Evolutionary conservation across 1,140 invertebrate species (phyloP).

Genomic region (Drosophila cardini): DNA sequence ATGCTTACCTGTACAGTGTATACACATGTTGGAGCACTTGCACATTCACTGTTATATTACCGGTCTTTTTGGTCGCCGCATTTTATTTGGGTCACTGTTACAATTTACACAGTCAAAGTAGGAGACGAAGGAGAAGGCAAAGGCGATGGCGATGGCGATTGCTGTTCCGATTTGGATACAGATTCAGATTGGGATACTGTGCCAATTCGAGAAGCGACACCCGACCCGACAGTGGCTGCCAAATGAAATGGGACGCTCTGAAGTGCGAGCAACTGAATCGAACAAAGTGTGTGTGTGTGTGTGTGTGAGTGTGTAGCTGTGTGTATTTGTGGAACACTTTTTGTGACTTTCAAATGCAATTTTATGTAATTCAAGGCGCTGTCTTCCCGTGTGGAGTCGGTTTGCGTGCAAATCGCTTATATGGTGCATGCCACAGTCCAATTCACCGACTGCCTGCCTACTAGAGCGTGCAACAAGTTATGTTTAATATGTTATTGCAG

Average conservation of each 20-base stretch:
- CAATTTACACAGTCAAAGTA: constrained; percentile 56
- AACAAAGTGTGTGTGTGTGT: not conserved
- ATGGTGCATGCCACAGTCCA: constrained; percentile 76
- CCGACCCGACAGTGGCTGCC: constrained; percentile 11
- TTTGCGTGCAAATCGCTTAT: constrained; percentile 72
- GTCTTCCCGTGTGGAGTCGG: constrained; percentile 17
- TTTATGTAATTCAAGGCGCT: constrained; percentile 80
- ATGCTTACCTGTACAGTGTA: not conserved
- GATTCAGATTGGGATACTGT: constrained; percentile 39
- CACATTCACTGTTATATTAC: constrained; percentile 82
- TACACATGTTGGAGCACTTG: constrained; percentile 45
- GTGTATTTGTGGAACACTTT: constrained; percentile 12
- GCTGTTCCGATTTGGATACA: constrained; percentile 20
- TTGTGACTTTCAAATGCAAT: constrained; percentile 76
- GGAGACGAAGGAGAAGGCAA: no score
- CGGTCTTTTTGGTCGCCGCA: constrained; percentile 74
- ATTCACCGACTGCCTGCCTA: constrained; percentile 59
- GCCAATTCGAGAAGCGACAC: constrained; percentile 53
- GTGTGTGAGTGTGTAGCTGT: constrained; percentile 5
- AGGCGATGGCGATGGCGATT: constrained; percentile 9
- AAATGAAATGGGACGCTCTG: constrained; percentile 15
- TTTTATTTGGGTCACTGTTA: constrained; percentile 83
- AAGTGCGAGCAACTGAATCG: constrained; percentile 28
- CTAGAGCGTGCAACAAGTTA: constrained; percentile 74
- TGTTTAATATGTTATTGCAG: constrained; percentile 61